Percentiles rank a stretch among this genome's conserved stretches.
These are phyloP conservation scores for Melieria crassipennis DNA, from an alignment of 2,888 invertebrate genomes.

Conservation along the genomic window DNA sequence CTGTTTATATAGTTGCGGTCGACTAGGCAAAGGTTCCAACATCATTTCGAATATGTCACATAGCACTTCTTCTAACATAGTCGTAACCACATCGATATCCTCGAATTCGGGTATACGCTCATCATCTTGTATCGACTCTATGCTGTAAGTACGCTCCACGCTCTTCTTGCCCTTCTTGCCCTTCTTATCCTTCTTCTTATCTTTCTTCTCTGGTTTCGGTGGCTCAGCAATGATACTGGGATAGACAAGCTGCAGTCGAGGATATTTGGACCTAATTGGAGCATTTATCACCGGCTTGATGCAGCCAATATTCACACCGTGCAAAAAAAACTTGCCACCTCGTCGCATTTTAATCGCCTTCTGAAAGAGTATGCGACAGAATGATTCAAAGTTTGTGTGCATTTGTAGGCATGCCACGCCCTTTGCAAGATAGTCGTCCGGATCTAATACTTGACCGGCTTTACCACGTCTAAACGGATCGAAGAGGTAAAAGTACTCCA, in stretches of 20 bases:
- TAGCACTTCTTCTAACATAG: conserved; percentile 50
- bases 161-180: conserved; percentile 33
- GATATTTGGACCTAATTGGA: conserved; percentile 50
- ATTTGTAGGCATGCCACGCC: conserved; percentile 72
- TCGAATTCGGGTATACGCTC: conserved; percentile 51
- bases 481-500: conserved; percentile 72
- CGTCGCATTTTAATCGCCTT: conserved; percentile 64
- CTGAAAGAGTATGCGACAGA: conserved; percentile 68
- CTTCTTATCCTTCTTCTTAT: conserved; percentile 32
- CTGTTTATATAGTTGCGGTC: conserved; percentile 48
- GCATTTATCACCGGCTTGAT: conserved; percentile 54
- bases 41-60: conserved; percentile 48
- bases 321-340: conserved; percentile 66
- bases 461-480: conserved; percentile 74
- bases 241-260: conserved; percentile 50
- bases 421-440: conserved; percentile 60
- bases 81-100: conserved; percentile 51
- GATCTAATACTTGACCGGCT: conserved; percentile 69
- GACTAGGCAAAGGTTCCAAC: conserved; percentile 42
- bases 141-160: conserved; percentile 51
- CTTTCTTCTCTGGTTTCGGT: conserved; percentile 7
- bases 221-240: conserved; percentile 48
- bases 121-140: conserved; percentile 55
- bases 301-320: conserved; percentile 69
- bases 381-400: conserved; percentile 70